Percentiles rank a stretch among this genome's conserved stretches.
Evolutionary conservation across 2,888 invertebrate genomes (phyloP).

Genomic region (Homarus gammarus): DNA sequence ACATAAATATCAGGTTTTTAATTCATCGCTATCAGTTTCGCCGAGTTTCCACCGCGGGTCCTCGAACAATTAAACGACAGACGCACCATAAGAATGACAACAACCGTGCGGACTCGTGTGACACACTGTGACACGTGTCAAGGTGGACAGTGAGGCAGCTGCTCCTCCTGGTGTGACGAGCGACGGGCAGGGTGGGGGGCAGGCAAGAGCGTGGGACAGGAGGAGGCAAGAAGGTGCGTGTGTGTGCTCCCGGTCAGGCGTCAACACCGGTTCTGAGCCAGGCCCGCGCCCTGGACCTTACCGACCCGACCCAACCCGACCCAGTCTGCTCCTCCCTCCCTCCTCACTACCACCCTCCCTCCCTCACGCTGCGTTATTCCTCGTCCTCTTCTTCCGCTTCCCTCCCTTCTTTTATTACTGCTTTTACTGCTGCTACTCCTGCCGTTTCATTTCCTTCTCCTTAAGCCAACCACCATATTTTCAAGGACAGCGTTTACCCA

Average conservation of each 20-base stretch:
- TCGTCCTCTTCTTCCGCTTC: background rate
- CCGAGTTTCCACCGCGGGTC: too few relatives aligned
- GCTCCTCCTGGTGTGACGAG: conserved; percentile 11
- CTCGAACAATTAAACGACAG: too few relatives aligned
- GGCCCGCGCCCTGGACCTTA: conserved; percentile 37
- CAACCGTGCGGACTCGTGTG: background rate
- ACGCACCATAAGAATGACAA: background rate
- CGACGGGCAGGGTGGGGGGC: conserved; percentile 1
- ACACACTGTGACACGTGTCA: background rate
- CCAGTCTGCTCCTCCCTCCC: background rate
- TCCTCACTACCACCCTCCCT: background rate
- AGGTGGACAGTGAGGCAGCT: conserved; percentile 6
- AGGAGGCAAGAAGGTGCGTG: conserved; percentile 16
- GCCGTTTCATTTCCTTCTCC: background rate
- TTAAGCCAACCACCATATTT: background rate
- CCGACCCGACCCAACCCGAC: conserved; percentile 46
- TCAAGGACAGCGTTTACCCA: too few relatives aligned
- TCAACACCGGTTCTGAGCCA: conserved; percentile 57
- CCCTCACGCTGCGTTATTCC: background rate
- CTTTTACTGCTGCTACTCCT: background rate
- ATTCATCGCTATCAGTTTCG: too few relatives aligned
- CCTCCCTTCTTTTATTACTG: background rate
- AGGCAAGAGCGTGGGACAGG: conserved; percentile 6
- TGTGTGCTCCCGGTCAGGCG: conserved; percentile 39
- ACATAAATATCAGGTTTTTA: too few relatives aligned